Conservation (phyloP, 1,140 invertebrate genomes). For the Orchesella cincta region DNA sequence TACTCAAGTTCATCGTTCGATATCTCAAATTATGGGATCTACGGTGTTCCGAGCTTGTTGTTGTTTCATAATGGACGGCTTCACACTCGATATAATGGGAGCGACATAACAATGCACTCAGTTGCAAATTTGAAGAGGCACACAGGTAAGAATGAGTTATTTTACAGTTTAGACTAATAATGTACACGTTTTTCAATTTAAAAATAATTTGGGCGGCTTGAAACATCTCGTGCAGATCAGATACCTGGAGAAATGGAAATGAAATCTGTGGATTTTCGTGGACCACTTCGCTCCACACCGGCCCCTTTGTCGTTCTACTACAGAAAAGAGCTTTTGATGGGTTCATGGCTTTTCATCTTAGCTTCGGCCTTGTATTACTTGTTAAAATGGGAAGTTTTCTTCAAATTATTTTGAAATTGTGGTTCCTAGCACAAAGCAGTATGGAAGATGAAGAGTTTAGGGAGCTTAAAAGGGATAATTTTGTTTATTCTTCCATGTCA, state of each 20-base stretch:
- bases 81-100: conserved; percentile 59
- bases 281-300: no score
- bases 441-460: no score
- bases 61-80: conserved; percentile 89
- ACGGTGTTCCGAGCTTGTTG: conserved; percentile 87
- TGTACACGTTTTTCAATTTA: neutral
- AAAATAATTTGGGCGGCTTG: neutral
- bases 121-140: neutral
- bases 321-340: no score
- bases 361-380: no score
- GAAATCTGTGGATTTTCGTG: neutral
- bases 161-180: neutral
- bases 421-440: no score
- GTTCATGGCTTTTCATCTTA: no score
- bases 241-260: neutral
- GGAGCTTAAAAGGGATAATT: no score
- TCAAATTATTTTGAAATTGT: no score
- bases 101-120: neutral
- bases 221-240: no score
- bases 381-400: no score
- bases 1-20: conserved; percentile 67
- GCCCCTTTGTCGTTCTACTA: no score
- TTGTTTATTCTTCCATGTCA: no score
- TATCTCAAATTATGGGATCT: conserved; percentile 90
- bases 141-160: neutral